Evolutionary conservation across 2,888 invertebrate species (phyloP).

Genomic region (Bellardia pandia): DNA sequence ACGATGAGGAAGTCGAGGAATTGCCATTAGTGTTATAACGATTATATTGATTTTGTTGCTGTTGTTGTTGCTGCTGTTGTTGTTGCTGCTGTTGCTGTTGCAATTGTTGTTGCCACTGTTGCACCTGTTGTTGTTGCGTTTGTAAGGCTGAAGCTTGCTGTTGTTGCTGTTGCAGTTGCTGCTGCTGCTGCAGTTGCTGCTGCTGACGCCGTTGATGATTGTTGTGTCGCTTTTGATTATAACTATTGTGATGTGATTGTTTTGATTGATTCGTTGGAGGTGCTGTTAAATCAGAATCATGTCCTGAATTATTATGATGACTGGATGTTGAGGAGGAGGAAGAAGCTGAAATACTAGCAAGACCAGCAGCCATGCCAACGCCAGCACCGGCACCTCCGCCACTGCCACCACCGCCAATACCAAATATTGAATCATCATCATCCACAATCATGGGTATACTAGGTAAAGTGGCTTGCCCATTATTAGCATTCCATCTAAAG

Average conservation of each 20-base stretch:
- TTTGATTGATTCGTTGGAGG: slow-evolving; percentile 77
- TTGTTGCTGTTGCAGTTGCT: slow-evolving; percentile 76
- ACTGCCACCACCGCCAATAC: slow-evolving; percentile 75
- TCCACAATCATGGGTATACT: slow-evolving; percentile 91
- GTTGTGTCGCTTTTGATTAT: slow-evolving; percentile 77
- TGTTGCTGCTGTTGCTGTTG: slow-evolving; percentile 73
- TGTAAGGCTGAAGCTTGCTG: slow-evolving; percentile 71
- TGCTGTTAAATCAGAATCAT: slow-evolving; percentile 77
- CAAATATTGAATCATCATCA: slow-evolving; percentile 85
- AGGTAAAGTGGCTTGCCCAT: slow-evolving; percentile 89
- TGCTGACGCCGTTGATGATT: slow-evolving; percentile 77
- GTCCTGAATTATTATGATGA: slow-evolving; percentile 77
- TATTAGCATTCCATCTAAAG: slow-evolving; percentile 87
- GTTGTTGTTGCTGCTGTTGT: slow-evolving; percentile 74
- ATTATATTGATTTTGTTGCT: slow-evolving; percentile 72
- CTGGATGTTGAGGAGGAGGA: slow-evolving; percentile 77
- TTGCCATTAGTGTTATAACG: slow-evolving; percentile 71
- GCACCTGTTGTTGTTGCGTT: slow-evolving; percentile 74
- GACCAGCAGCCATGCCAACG: slow-evolving; percentile 68
- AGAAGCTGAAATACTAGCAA: slow-evolving; percentile 76
- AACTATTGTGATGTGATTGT: slow-evolving; percentile 76
- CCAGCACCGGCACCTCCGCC: slow-evolving; percentile 75
- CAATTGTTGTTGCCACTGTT: slow-evolving; percentile 74
- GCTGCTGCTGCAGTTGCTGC: slow-evolving; percentile 77
- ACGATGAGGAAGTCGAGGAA: slow-evolving; percentile 71